Conservation (phyloP, 2,888 invertebrate species). For the Drosophila parthenogenetica region DNA sequence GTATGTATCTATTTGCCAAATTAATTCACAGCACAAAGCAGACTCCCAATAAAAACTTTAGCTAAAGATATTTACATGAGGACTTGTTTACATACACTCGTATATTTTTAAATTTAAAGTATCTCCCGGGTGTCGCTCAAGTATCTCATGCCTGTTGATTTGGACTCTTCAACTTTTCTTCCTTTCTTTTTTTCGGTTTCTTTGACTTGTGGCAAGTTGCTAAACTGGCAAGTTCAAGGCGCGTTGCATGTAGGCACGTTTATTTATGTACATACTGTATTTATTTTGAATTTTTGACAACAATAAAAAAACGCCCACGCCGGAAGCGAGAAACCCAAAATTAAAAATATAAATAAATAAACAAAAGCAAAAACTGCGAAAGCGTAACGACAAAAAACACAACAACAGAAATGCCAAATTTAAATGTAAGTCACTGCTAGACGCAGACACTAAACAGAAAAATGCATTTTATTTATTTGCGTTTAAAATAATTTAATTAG, state of each 20-base stretch:
- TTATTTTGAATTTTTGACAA: conserved; percentile 27
- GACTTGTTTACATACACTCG: conserved; percentile 17
- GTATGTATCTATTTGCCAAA: conserved; percentile 57
- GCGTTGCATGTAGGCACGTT: conserved; percentile 13
- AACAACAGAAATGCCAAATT: conserved; percentile 36
- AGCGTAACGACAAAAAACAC: conserved; percentile 20
- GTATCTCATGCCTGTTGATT: conserved; percentile 10
- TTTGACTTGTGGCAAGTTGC: conserved; percentile 47
- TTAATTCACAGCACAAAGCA: conserved; percentile 54
- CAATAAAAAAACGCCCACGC: conserved; percentile 66
- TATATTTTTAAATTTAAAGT: conserved; percentile 9
- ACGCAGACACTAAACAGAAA: conserved; percentile 20
- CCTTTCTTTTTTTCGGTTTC: background rate
- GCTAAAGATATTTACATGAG: conserved; percentile 22
- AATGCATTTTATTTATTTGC: conserved; percentile 55
- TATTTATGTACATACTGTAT: conserved; percentile 20
- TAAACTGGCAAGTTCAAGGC: conserved; percentile 66
- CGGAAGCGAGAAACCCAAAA: conserved; percentile 52
- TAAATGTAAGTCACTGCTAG: conserved; percentile 69
- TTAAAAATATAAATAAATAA: conserved; percentile 9
- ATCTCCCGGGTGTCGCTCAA: conserved; percentile 5
- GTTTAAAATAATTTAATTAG: conserved; percentile 48
- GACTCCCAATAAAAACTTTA: conserved; percentile 21
- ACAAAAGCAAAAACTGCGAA: conserved; percentile 33
- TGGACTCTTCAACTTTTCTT: conserved; percentile 5